Conservation (phyloP, 2,797 vertebrate genomes). For the Poeciliopsis infans region DNA sequence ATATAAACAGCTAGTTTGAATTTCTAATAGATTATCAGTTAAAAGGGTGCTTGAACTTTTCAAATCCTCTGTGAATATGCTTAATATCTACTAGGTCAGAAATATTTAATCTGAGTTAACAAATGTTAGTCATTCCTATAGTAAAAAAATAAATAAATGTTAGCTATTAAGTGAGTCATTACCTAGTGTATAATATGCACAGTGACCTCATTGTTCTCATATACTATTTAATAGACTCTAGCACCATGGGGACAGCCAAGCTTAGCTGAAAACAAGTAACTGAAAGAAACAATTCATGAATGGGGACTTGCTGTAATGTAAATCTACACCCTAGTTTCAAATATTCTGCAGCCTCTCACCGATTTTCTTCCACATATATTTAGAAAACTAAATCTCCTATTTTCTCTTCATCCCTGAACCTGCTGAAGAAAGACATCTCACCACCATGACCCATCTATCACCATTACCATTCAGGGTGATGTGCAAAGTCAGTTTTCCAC, state of each 20-base stretch:
- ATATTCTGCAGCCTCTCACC: not conserved
- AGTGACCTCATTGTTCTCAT: conserved; percentile 10
- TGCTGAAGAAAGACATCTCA: not conserved
- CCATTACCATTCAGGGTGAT: not conserved
- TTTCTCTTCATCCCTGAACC: not conserved
- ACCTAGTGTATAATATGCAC: not conserved
- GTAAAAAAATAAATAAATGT: not conserved
- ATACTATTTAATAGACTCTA: conserved; percentile 32
- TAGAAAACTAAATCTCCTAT: not conserved
- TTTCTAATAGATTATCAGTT: not conserved
- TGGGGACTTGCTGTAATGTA: not conserved
- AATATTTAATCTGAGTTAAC: not conserved
- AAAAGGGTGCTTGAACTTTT: not conserved
- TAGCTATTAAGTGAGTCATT: not conserved
- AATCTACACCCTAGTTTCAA: not conserved
- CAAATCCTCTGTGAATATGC: not conserved
- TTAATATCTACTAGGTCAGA: not conserved
- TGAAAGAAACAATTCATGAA: not conserved
- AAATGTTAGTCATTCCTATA: not conserved
- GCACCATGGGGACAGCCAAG: conserved; percentile 60
- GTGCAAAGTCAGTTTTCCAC: not conserved
- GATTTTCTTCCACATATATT: not conserved
- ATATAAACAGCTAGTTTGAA: not conserved
- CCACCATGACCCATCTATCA: not conserved
- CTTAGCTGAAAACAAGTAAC: conserved; percentile 47